phyloP scores from a whole-genome alignment of 2,888 invertebrate genomes.

The Gisinianus flammeolus region DNA sequence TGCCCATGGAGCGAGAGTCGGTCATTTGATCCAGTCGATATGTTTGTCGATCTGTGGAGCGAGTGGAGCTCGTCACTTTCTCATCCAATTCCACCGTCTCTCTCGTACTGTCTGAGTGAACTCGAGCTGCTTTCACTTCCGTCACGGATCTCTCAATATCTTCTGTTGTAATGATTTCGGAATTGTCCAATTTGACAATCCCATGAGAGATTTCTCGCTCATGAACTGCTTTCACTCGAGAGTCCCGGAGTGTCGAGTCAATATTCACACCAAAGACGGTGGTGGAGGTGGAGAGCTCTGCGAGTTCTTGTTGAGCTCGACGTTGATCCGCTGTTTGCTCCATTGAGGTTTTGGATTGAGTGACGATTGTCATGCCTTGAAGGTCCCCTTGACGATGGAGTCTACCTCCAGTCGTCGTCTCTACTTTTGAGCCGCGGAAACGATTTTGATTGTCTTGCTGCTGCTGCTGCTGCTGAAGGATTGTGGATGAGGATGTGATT shows the following conservation, averaged over 20 bases:
- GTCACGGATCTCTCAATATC: conserved; percentile 56
- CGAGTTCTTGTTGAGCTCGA: conserved; percentile 51
- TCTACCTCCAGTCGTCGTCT: conserved; percentile 52
- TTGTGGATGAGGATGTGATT: conserved; percentile 1
- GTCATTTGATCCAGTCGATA: conserved; percentile 52
- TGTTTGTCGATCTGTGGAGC: conserved; percentile 53
- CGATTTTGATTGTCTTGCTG: background rate
- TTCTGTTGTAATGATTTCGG: conserved; percentile 55
- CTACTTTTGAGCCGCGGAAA: conserved; percentile 53
- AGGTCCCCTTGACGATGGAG: conserved; percentile 55
- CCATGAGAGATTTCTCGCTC: conserved; percentile 56
- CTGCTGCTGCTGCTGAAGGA: background rate
- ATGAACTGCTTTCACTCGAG: conserved; percentile 50
- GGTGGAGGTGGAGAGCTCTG: conserved; percentile 43
- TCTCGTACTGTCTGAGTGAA: conserved; percentile 25
- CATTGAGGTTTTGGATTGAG: conserved; percentile 56
- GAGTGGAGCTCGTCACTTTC: conserved; percentile 51
- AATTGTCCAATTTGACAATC: conserved; percentile 50
- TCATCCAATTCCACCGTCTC: conserved; percentile 54
- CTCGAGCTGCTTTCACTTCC: conserved; percentile 51
- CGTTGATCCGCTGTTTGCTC: conserved; percentile 54
- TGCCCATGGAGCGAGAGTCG: conserved; percentile 12
- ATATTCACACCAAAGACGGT: conserved; percentile 55
- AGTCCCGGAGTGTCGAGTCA: conserved; percentile 47
- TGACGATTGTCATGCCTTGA: conserved; percentile 56